Conservation (phyloP, 2,797 vertebrate species). For the Buphagus erythrorhynchus region DNA sequence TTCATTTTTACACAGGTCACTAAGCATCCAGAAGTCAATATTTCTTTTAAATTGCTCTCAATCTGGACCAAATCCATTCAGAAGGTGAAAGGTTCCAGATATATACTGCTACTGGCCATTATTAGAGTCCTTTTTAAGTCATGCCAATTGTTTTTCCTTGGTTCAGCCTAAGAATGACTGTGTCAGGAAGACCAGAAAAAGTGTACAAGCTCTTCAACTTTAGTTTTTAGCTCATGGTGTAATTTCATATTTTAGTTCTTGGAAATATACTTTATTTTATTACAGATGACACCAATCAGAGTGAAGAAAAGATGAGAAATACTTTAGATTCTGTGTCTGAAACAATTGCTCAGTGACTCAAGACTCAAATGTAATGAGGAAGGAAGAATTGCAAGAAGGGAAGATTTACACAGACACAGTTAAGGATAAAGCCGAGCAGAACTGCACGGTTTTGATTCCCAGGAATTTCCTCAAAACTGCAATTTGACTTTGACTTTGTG, state of each 20-base stretch:
- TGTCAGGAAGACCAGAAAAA: background rate
- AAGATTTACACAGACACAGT: slow-evolving; percentile 8
- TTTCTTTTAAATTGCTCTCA: slow-evolving; percentile 64
- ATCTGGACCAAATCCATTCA: slow-evolving; percentile 42
- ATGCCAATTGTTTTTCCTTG: slow-evolving; percentile 6
- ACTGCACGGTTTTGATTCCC: background rate
- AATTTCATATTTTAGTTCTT: background rate
- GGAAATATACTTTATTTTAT: slow-evolving; percentile 20
- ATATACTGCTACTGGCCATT: slow-evolving; percentile 16
- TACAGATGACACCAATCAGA: background rate
- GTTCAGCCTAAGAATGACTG: background rate
- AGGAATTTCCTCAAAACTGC: background rate
- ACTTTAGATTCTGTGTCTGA: slow-evolving; percentile 18
- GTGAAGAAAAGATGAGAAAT: background rate
- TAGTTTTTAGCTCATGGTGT: background rate
- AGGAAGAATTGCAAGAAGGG: slow-evolving; percentile 15
- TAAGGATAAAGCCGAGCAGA: background rate
- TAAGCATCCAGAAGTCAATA: slow-evolving; percentile 59
- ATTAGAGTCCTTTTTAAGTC: slow-evolving; percentile 16
- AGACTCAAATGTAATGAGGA: slow-evolving; percentile 45
- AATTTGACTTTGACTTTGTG: slow-evolving; percentile 35
- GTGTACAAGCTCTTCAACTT: background rate
- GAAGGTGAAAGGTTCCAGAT: slow-evolving; percentile 57
- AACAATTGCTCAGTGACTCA: slow-evolving; percentile 46
- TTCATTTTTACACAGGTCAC: slow-evolving; percentile 60